These are phyloP conservation scores for Myzus persicae DNA, from an alignment of 1,140 invertebrate species.

Conservation along the genomic window DNA sequence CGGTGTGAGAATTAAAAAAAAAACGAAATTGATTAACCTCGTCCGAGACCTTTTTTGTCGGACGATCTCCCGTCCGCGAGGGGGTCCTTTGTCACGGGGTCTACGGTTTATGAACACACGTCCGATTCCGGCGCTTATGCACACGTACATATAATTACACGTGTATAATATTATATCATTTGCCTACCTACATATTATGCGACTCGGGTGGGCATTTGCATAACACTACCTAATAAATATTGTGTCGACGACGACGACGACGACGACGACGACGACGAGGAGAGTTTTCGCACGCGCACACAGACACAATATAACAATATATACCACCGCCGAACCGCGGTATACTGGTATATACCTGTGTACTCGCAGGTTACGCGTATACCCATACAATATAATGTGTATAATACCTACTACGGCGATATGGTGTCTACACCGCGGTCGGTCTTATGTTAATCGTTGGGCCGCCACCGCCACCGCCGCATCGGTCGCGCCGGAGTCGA, in stretches of 20 bases:
- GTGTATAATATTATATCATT: not conserved
- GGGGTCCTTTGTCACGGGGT: not conserved
- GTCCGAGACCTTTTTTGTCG: conserved; percentile 25
- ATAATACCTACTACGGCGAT: not conserved
- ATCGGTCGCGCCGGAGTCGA: no score
- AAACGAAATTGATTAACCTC: not conserved
- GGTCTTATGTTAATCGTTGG: conserved; percentile 43
- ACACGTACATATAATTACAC: not conserved
- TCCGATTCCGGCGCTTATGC: not conserved
- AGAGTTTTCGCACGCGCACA: not conserved
- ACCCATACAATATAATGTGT: not conserved
- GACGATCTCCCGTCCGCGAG: not conserved
- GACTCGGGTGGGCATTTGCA: not conserved
- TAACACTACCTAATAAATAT: not conserved
- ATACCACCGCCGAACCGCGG: not conserved
- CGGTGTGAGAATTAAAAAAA: not conserved
- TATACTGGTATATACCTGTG: not conserved
- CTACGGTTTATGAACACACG: not conserved
- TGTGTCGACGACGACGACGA: no score
- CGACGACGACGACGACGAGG: not conserved
- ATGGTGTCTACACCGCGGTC: not conserved
- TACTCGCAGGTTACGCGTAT: not conserved
- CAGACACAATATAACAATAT: not conserved
- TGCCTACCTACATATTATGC: not conserved
- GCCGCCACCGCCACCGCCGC: not conserved